These are phyloP conservation scores for Drosophila busckii DNA, from an alignment of 1,140 invertebrate genomes.

Conservation along the genomic window DNA sequence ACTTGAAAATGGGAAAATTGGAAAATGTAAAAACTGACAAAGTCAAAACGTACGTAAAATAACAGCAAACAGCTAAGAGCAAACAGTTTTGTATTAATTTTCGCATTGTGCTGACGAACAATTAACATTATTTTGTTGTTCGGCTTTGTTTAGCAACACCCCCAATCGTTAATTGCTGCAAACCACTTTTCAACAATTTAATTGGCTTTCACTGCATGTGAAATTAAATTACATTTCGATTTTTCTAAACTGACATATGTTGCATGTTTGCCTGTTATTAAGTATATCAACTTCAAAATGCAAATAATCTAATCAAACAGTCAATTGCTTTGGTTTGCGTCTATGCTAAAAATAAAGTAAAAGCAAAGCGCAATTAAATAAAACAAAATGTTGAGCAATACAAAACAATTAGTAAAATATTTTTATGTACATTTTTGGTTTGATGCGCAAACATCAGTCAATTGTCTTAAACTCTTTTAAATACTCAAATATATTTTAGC, in stretches of 20 bases:
- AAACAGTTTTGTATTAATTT: constrained; percentile 56
- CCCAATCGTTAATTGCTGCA: constrained; percentile 21
- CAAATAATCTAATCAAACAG: too few relatives aligned
- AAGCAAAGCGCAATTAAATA: background rate
- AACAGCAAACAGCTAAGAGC: constrained; percentile 4
- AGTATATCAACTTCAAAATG: background rate
- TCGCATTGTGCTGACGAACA: constrained; percentile 55
- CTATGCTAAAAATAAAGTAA: too few relatives aligned
- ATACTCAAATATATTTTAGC: constrained; percentile 33
- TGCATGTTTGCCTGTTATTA: constrained; percentile 19
- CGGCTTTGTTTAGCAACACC: constrained; percentile 51
- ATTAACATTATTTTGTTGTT: constrained; percentile 37
- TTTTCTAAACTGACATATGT: constrained; percentile 5
- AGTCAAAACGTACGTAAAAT: too few relatives aligned
- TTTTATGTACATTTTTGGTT: too few relatives aligned
- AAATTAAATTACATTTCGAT: constrained; percentile 15
- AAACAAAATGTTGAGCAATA: too few relatives aligned
- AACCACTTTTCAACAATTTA: constrained; percentile 22
- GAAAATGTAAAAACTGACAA: background rate
- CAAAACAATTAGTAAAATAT: too few relatives aligned
- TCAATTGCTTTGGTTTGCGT: too few relatives aligned
- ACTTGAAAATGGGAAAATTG: constrained; percentile 5
- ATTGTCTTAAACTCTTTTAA: constrained; percentile 21
- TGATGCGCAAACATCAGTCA: constrained; percentile 2
- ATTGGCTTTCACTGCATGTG: constrained; percentile 22